A percentile compares a stretch with the other conserved stretches of the same genome.
phyloP scores from a whole-genome alignment of 2,797 vertebrate genomes.

The Alfaro cultratus region DNA sequence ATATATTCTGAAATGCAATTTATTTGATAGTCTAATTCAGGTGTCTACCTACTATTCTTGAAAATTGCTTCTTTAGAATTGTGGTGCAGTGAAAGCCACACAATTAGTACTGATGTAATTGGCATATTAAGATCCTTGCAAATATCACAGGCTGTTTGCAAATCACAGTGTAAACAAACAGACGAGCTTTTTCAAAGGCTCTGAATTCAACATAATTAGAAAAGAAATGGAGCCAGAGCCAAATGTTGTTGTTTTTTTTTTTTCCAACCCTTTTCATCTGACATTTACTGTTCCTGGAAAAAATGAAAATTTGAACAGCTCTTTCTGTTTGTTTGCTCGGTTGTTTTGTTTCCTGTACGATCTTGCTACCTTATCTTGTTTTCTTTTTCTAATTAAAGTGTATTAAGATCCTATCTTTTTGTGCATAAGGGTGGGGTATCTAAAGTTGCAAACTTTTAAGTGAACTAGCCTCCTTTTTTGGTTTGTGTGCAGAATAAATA shows the following conservation, averaged over 20 bases:
- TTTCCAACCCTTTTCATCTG: slow-evolving; percentile 52
- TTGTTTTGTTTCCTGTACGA: slow-evolving; percentile 3
- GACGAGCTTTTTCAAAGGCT: slow-evolving; percentile 70
- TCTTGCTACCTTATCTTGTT: slow-evolving; percentile 10
- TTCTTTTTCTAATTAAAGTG: not conserved
- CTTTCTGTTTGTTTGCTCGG: slow-evolving; percentile 1
- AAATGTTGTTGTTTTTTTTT: slow-evolving; percentile 55
- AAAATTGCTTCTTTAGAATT: slow-evolving; percentile 15
- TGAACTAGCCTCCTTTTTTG: slow-evolving; percentile 3
- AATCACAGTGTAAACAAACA: slow-evolving; percentile 71
- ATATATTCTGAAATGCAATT: slow-evolving; percentile 1
- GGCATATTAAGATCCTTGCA: slow-evolving; percentile 63
- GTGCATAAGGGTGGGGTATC: slow-evolving; percentile 14
- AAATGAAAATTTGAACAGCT: slow-evolving; percentile 41
- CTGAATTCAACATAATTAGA: slow-evolving; percentile 66
- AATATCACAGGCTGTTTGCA: slow-evolving; percentile 61
- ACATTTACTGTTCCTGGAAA: slow-evolving; percentile 65
- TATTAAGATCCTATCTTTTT: slow-evolving; percentile 20
- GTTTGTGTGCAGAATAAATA: slow-evolving; percentile 30
- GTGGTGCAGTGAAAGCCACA: slow-evolving; percentile 39
- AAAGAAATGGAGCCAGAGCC: slow-evolving; percentile 70
- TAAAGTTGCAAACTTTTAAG: slow-evolving; percentile 8
- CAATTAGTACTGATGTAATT: slow-evolving; percentile 46
- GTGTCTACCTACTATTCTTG: not conserved
- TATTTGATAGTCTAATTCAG: not conserved